A percentile compares a stretch with the other conserved stretches of the same genome.
phyloP scores from a whole-genome alignment of 2,797 vertebrate genomes.

The Mormyrus proboscirostris region DNA sequence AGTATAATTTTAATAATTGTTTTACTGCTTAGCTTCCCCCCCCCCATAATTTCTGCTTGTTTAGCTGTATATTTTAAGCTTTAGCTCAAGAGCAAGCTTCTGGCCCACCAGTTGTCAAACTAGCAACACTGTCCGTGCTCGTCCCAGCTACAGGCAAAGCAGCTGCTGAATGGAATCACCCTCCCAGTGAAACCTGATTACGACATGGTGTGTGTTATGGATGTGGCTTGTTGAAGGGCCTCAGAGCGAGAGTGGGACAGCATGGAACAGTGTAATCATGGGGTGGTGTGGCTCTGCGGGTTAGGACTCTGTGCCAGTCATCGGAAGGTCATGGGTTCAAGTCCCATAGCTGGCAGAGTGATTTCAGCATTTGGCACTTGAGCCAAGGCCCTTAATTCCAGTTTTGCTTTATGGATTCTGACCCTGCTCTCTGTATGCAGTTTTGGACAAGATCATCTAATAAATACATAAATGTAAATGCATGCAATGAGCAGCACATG shows the following conservation, averaged over 20 bases:
- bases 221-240: not conserved
- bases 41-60: not conserved
- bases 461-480: not conserved
- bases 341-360: not conserved
- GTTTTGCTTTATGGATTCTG: not conserved
- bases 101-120: not conserved
- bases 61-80: not conserved
- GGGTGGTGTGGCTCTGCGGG: not conserved
- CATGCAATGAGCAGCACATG: not conserved
- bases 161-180: not conserved
- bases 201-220: not conserved
- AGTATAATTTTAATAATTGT: not conserved
- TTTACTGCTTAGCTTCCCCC: not conserved
- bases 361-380: not conserved
- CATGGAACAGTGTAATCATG: not conserved
- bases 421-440: not conserved
- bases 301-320: not conserved
- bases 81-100: not conserved
- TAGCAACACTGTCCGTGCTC: not conserved
- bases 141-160: not conserved
- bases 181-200: not conserved
- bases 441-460: not conserved
- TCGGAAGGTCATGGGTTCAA: not conserved
- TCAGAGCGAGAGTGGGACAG: not conserved
- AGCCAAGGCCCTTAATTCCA: not conserved